Evolutionary conservation across 2,113 vertebrate species (phyloP).

Genomic region (Rostratula benghalensis): DNA sequence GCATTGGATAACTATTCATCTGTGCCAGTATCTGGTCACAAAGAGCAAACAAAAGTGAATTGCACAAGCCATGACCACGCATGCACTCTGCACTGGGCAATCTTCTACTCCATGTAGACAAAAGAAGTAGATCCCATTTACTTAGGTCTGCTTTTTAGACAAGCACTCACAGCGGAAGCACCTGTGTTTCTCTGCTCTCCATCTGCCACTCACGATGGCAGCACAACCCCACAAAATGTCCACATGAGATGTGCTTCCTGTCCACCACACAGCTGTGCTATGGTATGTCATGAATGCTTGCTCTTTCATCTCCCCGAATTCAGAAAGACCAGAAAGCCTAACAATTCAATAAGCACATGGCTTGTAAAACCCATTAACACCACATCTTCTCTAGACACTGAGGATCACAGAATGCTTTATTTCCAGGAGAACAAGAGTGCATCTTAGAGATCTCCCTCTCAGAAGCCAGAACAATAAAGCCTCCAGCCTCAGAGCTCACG

Average conservation of each 20-base stretch:
- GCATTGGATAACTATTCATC: not conserved
- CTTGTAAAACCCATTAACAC: not conserved
- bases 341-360: not conserved
- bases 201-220: not conserved
- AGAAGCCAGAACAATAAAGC: not conserved
- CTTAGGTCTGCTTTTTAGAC: not conserved
- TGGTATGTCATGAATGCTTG: not conserved
- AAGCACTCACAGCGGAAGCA: not conserved
- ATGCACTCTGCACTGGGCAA: not conserved
- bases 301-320: not conserved
- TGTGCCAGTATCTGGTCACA: not conserved
- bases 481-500: not conserved
- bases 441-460: not conserved
- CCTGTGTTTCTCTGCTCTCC: not conserved
- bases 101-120: not conserved
- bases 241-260: not conserved
- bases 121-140: not conserved
- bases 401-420: not conserved
- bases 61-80: not conserved
- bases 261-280: not conserved
- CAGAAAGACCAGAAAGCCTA: not conserved
- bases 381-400: not conserved
- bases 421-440: not conserved
- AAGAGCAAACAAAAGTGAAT: not conserved
- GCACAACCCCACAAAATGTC: not conserved